Base-by-base conservation (phyloP, 2,888 invertebrate species). In the Cephus spinipes region DNA sequence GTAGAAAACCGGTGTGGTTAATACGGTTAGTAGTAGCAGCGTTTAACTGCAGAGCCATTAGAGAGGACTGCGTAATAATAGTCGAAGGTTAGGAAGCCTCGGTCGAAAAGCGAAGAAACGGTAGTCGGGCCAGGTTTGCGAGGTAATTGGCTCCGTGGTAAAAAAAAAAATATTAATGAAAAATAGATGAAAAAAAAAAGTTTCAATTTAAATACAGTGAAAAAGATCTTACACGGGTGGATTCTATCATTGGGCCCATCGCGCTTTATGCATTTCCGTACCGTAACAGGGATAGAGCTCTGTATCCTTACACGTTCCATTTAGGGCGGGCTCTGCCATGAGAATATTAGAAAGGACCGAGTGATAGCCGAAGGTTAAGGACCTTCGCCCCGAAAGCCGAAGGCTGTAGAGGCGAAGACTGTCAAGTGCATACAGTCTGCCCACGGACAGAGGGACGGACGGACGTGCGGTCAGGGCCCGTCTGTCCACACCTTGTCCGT, bases 291-390 rank as follows among this genome's bases (percentile, higher is more conserved):
- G 55, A 55, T 55, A 23, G 55, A 55, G 55, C 9, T 55, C 55
- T 55, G 55, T 55, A 55, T 23, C 55, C 55, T 55, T 55, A 23
- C 55, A 23, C 23, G 9, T 23, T 55, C 55, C 55, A 55, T 55
- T 55, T 55, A 55, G 55, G 55, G 55, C 55, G 55, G 55, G 23
- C 55, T 55, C 55, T 55, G 55, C 55, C 55, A 55, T 55, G 23
- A 55, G 75, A 78, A 82, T 81, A 86, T 86, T 86, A 85, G 86
- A 86, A 86, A 86, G 85, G 85, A 86, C 82, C 81, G 82, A 84
- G 83, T 80, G 85, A 83, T 86, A 85, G 85, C 82, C 85, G 84
- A 86, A 86, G 86, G 86, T 86, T 86, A 86, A 87, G 85, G 81
- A 83, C 82, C 83, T 78, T 80, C 77, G 82, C 81, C 81, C 76